Percentiles rank a stretch among this genome's conserved stretches.
Conservation (phyloP, 2,113 vertebrate species). For the Porphyrio hochstetteri region DNA sequence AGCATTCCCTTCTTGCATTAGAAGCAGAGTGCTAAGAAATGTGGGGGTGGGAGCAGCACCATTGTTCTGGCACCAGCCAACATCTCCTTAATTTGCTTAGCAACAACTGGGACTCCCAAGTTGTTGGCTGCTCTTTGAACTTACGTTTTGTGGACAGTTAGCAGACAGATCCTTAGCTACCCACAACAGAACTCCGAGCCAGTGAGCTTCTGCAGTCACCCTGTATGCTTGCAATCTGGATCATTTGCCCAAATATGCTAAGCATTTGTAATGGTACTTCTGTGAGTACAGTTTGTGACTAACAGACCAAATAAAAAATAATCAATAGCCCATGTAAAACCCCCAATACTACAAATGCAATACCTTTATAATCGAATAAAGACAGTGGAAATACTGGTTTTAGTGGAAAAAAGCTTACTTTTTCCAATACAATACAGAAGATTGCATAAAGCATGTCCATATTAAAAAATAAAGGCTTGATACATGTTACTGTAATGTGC, state of each 20-base stretch:
- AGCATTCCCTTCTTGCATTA: neutral
- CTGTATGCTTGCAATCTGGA: neutral
- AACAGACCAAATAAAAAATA: neutral
- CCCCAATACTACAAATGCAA: neutral
- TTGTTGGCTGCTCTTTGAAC: neutral
- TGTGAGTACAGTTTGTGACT: neutral
- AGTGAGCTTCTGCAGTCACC: neutral
- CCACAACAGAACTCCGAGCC: neutral
- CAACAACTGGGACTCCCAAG: neutral
- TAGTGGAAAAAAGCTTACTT: neutral
- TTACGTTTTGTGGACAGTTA: neutral
- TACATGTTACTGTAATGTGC: neutral
- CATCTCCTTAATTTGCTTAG: neutral
- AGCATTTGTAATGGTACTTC: neutral
- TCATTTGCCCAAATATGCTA: neutral
- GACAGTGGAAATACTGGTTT: neutral
- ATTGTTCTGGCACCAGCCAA: neutral
- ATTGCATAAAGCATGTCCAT: neutral
- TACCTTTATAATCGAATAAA: neutral
- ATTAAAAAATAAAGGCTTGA: neutral
- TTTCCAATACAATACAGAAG: neutral
- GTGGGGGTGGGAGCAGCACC: fast-evolving
- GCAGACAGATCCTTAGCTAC: neutral
- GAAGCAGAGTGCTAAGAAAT: neutral
- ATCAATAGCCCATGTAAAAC: neutral